phyloP scores from a whole-genome alignment of 37 sponge, comb jelly and placozoan genomes.

The Haliclona indistincta region DNA sequence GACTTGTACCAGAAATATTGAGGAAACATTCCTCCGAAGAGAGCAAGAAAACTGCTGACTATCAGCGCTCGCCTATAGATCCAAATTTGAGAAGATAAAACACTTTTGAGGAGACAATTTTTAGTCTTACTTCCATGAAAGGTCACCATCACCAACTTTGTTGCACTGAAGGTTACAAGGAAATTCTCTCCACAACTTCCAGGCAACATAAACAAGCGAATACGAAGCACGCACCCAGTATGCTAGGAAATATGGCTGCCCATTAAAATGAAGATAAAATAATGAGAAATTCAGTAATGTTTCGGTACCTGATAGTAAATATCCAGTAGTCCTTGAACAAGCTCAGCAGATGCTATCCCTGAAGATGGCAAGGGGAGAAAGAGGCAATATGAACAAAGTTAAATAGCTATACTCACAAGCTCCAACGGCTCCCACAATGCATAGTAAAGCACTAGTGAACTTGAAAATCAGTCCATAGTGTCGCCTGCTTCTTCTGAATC shows the following conservation, averaged over 20 bases:
- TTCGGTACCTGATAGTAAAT: constrained; percentile 23
- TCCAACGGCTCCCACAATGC: constrained; percentile 31
- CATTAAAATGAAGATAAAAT: not conserved
- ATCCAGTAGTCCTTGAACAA: constrained; percentile 31
- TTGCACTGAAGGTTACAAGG: constrained; percentile 62
- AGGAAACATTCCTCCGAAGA: too few relatives aligned
- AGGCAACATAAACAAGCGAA: constrained; percentile 35
- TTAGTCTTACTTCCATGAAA: constrained; percentile 57
- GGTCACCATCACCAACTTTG: constrained; percentile 43
- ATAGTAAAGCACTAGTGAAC: constrained; percentile 29
- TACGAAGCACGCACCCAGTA: constrained; percentile 65
- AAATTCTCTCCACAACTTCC: constrained; percentile 63
- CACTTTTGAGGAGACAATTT: too few relatives aligned
- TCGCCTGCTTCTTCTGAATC: too few relatives aligned
- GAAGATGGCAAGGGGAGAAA: not conserved
- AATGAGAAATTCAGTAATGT: not conserved
- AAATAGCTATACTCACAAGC: constrained; percentile 28
- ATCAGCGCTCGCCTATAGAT: too few relatives aligned
- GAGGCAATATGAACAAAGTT: not conserved
- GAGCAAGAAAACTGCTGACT: too few relatives aligned
- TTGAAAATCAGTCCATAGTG: not conserved
- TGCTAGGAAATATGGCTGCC: constrained; percentile 34
- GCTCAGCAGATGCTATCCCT: constrained; percentile 78
- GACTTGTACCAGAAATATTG: too few relatives aligned
- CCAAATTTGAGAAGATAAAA: too few relatives aligned